Percentiles rank a stretch among this genome's conserved stretches.
phyloP scores from a whole-genome alignment of 2,113 vertebrate genomes.

The Phylloscopus whistleri region DNA sequence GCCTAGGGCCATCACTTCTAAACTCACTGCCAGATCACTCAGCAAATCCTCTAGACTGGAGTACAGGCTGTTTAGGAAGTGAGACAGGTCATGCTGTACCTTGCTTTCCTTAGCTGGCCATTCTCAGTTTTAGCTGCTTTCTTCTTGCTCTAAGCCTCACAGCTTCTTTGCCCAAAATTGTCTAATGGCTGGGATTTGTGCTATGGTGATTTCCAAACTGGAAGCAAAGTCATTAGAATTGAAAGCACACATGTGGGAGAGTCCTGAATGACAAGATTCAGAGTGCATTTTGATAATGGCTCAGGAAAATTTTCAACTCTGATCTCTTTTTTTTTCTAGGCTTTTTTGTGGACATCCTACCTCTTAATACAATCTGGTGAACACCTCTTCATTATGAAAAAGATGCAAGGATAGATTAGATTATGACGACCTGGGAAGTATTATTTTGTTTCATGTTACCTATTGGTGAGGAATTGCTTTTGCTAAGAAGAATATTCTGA shows the following conservation, averaged over 20 bases:
- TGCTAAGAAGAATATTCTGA: neutral
- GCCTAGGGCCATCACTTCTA: neutral
- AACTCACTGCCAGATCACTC: neutral
- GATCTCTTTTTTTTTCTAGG: neutral
- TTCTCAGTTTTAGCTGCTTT: neutral
- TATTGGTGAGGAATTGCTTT: neutral
- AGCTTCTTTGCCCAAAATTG: neutral
- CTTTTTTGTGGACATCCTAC: neutral
- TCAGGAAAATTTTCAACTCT: neutral
- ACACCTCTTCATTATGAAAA: neutral
- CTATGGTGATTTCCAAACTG: accelerated
- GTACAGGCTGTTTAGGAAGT: neutral
- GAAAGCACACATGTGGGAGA: neutral
- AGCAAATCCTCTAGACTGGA: neutral
- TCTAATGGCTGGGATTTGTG: neutral
- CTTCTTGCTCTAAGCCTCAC: neutral
- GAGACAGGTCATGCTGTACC: conserved; percentile 4
- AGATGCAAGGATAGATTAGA: neutral
- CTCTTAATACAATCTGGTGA: neutral
- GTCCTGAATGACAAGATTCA: neutral
- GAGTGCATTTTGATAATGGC: neutral
- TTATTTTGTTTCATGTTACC: neutral
- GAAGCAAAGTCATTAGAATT: neutral
- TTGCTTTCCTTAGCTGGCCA: neutral
- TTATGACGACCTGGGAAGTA: neutral